Evolutionary conservation across 2,888 invertebrate genomes (phyloP).

Genomic region (Aproaerema taeniolella): DNA sequence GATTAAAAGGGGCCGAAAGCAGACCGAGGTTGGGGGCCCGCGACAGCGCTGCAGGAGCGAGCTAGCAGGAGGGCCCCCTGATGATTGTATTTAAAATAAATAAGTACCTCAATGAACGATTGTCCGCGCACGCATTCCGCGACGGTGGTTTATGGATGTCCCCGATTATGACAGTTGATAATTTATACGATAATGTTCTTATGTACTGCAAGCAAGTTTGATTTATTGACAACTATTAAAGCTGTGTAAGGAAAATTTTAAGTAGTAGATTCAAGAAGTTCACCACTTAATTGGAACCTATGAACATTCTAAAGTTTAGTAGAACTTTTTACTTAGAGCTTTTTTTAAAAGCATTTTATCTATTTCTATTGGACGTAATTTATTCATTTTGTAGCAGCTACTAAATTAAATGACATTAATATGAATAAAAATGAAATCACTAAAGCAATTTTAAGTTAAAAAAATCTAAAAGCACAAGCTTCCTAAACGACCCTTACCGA

Average conservation of each 20-base stretch:
- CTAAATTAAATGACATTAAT: background rate
- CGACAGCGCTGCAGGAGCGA: conserved; percentile 69
- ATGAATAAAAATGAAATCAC: background rate
- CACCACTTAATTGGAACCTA: too few species aligned
- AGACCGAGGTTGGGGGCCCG: conserved; percentile 68
- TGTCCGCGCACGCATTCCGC: conserved; percentile 54
- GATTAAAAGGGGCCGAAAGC: conserved; percentile 76
- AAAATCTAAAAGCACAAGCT: too few species aligned
- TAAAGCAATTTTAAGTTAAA: background rate
- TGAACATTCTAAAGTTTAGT: too few species aligned
- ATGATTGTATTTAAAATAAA: conserved; percentile 78
- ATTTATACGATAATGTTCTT: conserved; percentile 35
- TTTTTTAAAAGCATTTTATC: too few species aligned
- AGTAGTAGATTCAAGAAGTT: too few species aligned
- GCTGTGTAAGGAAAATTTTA: too few species aligned
- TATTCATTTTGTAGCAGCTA: background rate
- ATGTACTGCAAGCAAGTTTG: conserved; percentile 9
- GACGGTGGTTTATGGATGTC: conserved; percentile 50
- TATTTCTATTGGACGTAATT: too few species aligned
- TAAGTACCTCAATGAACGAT: conserved; percentile 77
- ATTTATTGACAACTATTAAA: conserved; percentile 11
- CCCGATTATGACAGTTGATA: conserved; percentile 42
- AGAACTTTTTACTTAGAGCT: too few species aligned
- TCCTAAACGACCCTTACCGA: background rate
- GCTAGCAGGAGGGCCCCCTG: conserved; percentile 67